Base-by-base conservation (phyloP, 1,140 invertebrate genomes). In the Zophobas morio region DNA sequence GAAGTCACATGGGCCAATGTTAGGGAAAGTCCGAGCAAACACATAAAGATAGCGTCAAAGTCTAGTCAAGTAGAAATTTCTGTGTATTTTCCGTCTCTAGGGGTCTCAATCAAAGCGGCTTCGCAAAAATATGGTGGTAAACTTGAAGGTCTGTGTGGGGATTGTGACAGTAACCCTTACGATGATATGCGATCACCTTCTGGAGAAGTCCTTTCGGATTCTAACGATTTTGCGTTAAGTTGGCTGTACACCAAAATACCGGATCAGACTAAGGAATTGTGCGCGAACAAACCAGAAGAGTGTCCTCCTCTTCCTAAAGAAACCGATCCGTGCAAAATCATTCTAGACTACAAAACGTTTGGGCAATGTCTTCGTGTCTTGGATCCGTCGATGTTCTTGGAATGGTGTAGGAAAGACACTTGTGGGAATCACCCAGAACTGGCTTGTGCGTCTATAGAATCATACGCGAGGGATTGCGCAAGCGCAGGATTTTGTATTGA, bases 61-160 rank as follows among this genome's bases (percentile, higher is more conserved):
- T 79, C 81, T 0, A 83, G 87, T 32, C 87, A 89, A 83, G 76
- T 89, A 2, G 86, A 88, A 77, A 86, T 92, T 54, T 82, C 80
- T 8, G 81, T 86, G 33, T 84, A 84, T 63, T 86, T 81, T 75
- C 84, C 84, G 36, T 82, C 83, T 6, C 70, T 86, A 32, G 85
- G 83, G 5, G 84, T 84, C 4, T 84, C 81, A 0, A 85, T 95
- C 1, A 89, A 88, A 73, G 88, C 91, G 1, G 94, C 95, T 0
- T 95, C 94, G 0, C 90, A 91, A 56, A 87, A 92, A 33, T 96
- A 95, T 84, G 90, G 88, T 6, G 91, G 91, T 74, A 90, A 90
- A 70, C 91, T 93, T 39, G 93, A 95, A 86, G 95, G 95, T 47
- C 85, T 96, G 0, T 96, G 95, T 84, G 94, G 94, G 66, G 89